Evolutionary conservation across 2,113 vertebrate genomes (phyloP).

Genomic region (Sturnira hondurensis): DNA sequence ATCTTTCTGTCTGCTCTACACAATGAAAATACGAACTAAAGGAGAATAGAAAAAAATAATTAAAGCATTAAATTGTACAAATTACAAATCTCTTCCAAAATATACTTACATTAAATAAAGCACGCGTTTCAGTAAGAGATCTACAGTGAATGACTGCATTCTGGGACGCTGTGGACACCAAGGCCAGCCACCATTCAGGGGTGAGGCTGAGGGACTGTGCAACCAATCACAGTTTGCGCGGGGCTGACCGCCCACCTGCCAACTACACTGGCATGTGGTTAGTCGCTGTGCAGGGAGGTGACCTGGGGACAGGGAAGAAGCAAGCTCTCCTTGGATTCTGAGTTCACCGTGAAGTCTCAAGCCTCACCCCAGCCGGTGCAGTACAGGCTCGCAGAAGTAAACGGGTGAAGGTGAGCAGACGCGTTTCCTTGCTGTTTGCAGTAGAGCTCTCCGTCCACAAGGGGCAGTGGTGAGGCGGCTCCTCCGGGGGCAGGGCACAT

Average conservation of each 20-base stretch:
- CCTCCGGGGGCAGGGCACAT: conserved; percentile 79
- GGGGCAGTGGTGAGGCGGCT: conserved; percentile 76
- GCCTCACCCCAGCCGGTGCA: conserved; percentile 75
- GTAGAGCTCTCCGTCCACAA: conserved; percentile 70
- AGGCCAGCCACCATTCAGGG: conserved; percentile 7
- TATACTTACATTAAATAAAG: conserved; percentile 74
- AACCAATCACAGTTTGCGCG: conserved; percentile 63
- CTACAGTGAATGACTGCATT: conserved; percentile 51
- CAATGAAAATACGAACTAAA: conserved; percentile 75
- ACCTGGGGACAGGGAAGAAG: conserved; percentile 24
- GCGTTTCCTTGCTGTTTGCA: conserved; percentile 76
- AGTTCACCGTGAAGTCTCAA: conserved; percentile 67
- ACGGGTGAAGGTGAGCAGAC: conserved; percentile 76
- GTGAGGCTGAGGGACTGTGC: conserved; percentile 39
- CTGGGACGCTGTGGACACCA: conserved; percentile 28
- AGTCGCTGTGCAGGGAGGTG: conserved; percentile 42
- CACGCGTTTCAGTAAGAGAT: conserved; percentile 61
- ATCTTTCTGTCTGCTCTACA: conserved; percentile 73
- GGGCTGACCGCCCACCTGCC: conserved; percentile 65
- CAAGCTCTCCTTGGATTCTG: conserved; percentile 67
- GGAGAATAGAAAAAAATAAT: conserved; percentile 63
- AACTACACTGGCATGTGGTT: conserved; percentile 49
- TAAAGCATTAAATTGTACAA: conserved; percentile 74
- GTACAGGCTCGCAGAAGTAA: conserved; percentile 74
- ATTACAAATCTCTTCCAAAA: conserved; percentile 72